Evolutionary conservation across 2,113 vertebrate genomes (phyloP).

Genomic region (Hirundichthys speculiger): DNA sequence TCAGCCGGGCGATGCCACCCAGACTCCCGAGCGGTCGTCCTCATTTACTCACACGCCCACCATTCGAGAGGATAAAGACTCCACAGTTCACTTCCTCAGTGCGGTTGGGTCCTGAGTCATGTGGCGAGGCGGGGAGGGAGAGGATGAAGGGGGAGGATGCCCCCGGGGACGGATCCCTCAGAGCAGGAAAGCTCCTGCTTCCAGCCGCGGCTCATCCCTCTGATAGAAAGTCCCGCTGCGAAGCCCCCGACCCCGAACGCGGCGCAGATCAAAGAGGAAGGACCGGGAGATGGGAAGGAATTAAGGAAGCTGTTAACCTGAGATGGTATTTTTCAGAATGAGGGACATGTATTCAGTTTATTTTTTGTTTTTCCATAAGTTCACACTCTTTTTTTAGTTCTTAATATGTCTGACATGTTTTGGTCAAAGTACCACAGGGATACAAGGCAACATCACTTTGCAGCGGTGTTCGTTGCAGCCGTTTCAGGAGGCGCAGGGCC

Average conservation of each 20-base stretch:
- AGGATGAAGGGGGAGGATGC: background rate
- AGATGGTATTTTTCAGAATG: too few species aligned
- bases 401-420: too few species aligned
- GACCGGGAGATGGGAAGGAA: background rate
- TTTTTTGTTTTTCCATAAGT: too few species aligned
- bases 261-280: conserved; percentile 9
- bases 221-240: conserved; percentile 34
- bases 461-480: too few species aligned
- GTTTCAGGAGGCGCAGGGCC: too few species aligned
- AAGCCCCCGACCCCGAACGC: conserved; percentile 35
- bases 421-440: too few species aligned
- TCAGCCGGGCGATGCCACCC: background rate
- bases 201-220: conserved; percentile 21
- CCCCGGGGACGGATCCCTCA: conserved; percentile 1
- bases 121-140: background rate
- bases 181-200: conserved; percentile 14
- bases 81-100: background rate
- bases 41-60: background rate
- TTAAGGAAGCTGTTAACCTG: background rate
- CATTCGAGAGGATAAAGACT: background rate
- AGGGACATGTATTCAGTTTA: background rate
- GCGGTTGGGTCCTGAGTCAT: background rate
- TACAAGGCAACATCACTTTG: too few species aligned
- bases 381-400: too few species aligned
- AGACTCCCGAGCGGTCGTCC: background rate